These are phyloP conservation scores for Pterostichus niger DNA, from an alignment of 2,888 invertebrate genomes.

Conservation along the genomic window DNA sequence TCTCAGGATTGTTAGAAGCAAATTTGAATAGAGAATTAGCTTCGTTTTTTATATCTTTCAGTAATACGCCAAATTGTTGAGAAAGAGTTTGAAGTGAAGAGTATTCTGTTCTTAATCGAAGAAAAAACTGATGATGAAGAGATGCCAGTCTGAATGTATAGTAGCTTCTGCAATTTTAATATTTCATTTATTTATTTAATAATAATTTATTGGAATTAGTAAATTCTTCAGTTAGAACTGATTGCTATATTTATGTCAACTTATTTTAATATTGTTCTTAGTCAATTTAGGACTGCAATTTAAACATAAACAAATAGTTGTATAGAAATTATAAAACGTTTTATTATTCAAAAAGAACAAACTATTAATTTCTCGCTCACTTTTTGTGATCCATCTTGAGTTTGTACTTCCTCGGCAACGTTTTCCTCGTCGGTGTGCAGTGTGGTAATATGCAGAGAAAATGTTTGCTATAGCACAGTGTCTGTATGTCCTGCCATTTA, in stretches of 20 bases:
- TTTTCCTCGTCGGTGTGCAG: constrained; percentile 78
- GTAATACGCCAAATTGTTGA: constrained; percentile 80
- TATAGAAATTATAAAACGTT: neutral
- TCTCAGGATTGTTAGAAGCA: constrained; percentile 72
- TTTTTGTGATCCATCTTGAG: constrained; percentile 87
- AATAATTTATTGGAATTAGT: neutral
- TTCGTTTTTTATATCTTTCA: constrained; percentile 78
- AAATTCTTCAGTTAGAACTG: no score
- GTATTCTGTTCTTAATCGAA: constrained; percentile 85
- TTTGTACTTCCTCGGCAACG: constrained; percentile 84
- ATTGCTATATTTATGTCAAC: neutral
- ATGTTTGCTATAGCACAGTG: constrained; percentile 87
- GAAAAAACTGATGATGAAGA: constrained; percentile 88
- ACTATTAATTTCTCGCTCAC: constrained; percentile 75
- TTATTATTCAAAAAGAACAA: neutral
- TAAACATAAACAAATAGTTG: neutral
- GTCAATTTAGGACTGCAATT: no score
- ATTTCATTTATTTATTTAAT: neutral
- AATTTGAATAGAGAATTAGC: constrained; percentile 76
- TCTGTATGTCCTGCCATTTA: constrained; percentile 87
- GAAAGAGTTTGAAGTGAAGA: constrained; percentile 84
- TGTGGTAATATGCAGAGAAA: constrained; percentile 81
- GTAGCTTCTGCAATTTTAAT: constrained; percentile 80
- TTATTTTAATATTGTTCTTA: neutral
- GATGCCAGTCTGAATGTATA: constrained; percentile 88